These are phyloP conservation scores for Calliphora vicina DNA, from an alignment of 1,140 invertebrate genomes.

Conservation along the genomic window DNA sequence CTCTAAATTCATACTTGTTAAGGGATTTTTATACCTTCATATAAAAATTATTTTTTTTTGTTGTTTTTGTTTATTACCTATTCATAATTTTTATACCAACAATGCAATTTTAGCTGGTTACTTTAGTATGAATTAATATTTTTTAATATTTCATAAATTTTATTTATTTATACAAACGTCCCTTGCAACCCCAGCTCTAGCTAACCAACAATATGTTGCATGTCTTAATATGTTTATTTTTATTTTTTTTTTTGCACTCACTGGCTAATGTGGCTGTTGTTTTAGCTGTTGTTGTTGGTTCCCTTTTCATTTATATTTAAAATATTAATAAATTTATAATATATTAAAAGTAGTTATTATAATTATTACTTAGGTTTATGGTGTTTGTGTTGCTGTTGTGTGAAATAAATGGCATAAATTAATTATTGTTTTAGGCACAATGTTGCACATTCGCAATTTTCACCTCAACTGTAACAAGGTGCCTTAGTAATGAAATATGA, in stretches of 20 bases:
- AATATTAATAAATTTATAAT: conserved; percentile 2
- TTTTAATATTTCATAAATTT: not conserved
- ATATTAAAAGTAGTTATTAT: not conserved
- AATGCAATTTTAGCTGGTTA: not conserved
- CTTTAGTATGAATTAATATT: not conserved
- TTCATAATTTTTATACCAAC: not conserved
- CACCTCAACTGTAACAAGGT: not conserved
- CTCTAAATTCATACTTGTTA: not conserved
- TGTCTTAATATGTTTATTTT: not conserved
- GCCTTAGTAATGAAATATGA: not conserved
- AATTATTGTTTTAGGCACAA: not conserved
- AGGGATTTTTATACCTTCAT: not conserved
- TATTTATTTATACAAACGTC: not conserved
- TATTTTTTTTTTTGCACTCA: no score
- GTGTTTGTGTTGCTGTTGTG: not conserved
- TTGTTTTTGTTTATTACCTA: not conserved
- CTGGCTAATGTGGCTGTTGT: no score
- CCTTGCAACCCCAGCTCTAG: not conserved
- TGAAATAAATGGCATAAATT: not conserved
- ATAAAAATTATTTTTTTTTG: not conserved
- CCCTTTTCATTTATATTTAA: not conserved
- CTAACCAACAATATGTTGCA: not conserved
- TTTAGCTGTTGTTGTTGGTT: not conserved
- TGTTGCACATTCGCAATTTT: not conserved
- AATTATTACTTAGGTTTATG: not conserved